These are phyloP conservation scores for Rattus rattus DNA, from an alignment of 2,113 vertebrate species.

Conservation along the genomic window DNA sequence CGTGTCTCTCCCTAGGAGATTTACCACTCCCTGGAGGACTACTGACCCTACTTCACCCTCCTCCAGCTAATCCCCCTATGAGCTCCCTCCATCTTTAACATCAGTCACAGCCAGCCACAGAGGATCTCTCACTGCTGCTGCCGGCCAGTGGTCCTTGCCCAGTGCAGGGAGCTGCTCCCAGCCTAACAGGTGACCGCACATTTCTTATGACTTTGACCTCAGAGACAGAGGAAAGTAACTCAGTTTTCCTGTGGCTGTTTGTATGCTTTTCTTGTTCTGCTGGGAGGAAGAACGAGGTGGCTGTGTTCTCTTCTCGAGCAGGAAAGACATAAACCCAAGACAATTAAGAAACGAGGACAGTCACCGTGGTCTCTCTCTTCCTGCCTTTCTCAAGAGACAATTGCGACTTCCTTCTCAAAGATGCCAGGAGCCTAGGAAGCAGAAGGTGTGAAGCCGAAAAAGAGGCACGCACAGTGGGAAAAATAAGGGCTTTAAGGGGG, in stretches of 20 bases:
- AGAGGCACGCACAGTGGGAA: not conserved
- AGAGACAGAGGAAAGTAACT: not conserved
- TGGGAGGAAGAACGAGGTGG: not conserved
- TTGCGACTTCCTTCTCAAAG: not conserved
- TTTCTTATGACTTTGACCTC: not conserved
- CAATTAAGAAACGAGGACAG: not conserved
- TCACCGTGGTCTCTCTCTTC: not conserved
- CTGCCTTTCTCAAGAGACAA: not conserved
- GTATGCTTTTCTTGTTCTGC: not conserved
- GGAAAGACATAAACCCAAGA: not conserved
- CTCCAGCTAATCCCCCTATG: not conserved
- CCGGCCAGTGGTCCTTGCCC: not conserved
- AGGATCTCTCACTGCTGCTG: not conserved
- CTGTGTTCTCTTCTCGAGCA: not conserved
- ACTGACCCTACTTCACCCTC: not conserved
- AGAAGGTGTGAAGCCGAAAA: not conserved
- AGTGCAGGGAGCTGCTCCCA: not conserved
- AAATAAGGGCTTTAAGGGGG: not conserved
- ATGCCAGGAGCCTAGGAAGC: not conserved
- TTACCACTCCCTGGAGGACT: not conserved
- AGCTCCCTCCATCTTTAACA: not conserved
- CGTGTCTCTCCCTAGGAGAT: not conserved
- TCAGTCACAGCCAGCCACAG: accelerated
- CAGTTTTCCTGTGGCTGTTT: not conserved
- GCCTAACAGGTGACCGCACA: not conserved